phyloP scores from a whole-genome alignment of 2,888 invertebrate genomes.

The Metacarcinus magister region DNA sequence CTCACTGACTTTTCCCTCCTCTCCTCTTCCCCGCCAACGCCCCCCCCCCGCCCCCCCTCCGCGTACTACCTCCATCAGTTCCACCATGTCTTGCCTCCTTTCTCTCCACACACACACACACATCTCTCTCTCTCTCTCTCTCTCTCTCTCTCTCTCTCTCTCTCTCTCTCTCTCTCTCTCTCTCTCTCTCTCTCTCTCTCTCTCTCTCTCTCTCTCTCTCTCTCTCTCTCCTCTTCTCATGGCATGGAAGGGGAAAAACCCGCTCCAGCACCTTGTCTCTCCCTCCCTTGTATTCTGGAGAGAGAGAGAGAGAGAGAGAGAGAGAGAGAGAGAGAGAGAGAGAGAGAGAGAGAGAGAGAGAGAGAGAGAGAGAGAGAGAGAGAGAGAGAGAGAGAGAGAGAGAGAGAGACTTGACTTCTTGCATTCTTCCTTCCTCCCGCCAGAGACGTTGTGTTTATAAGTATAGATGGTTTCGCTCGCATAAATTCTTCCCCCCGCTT shows the following conservation, averaged over 20 bases:
- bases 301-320: conserved; percentile 32
- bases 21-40: neutral
- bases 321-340: conserved; percentile 46
- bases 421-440: neutral
- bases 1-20: conserved; percentile 16
- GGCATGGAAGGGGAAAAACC: neutral
- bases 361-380: neutral
- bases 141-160: conserved; percentile 38
- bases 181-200: neutral
- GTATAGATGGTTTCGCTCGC: neutral
- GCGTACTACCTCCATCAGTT: neutral
- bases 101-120: neutral
- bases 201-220: neutral
- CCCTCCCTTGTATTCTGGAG: conserved; percentile 39
- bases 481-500: neutral
- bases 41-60: neutral
- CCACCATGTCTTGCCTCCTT: neutral
- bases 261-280: conserved; percentile 4
- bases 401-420: neutral
- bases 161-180: conserved; percentile 26
- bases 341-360: conserved; percentile 55
- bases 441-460: neutral
- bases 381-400: conserved; percentile 15
- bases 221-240: conserved; percentile 42
- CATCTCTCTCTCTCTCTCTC: conserved; percentile 46